Evolutionary conservation across 2,888 invertebrate genomes (phyloP).

Genomic region (Apoda limacodes): DNA sequence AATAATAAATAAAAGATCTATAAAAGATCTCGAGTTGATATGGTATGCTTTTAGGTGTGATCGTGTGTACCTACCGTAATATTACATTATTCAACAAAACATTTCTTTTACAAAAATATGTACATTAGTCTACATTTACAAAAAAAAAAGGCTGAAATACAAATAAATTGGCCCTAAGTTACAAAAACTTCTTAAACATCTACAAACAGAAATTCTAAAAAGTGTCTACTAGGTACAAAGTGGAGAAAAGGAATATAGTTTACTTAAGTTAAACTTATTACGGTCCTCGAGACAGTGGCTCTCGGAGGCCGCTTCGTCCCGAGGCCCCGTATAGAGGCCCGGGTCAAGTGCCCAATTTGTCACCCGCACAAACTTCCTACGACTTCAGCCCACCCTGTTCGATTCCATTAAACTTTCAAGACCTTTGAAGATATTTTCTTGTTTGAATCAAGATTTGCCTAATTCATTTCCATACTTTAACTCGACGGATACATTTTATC

Average conservation of each 20-base stretch:
- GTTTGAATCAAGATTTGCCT: conserved; percentile 62
- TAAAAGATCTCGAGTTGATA: too few relatives aligned
- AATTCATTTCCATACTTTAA: conserved; percentile 42
- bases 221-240: conserved; percentile 37
- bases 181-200: too few relatives aligned
- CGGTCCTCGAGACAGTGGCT: conserved; percentile 64
- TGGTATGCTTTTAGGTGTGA: too few relatives aligned
- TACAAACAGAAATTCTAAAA: conserved; percentile 45
- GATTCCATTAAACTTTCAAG: conserved; percentile 71
- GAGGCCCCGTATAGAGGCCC: too few relatives aligned
- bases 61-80: too few relatives aligned
- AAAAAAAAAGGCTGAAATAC: too few relatives aligned
- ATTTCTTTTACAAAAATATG: too few relatives aligned
- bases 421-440: conserved; percentile 66
- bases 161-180: too few relatives aligned
- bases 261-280: conserved; percentile 70
- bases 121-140: too few relatives aligned
- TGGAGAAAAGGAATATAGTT: conserved; percentile 66
- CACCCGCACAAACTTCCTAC: conserved; percentile 65
- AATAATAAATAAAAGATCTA: too few relatives aligned
- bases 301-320: conserved; percentile 52
- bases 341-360: conserved; percentile 71
- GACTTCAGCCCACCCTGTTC: conserved; percentile 56
- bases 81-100: too few relatives aligned
- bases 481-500: background rate